phyloP scores from a whole-genome alignment of 2,888 invertebrate species.

The Pyrrhia umbra region DNA sequence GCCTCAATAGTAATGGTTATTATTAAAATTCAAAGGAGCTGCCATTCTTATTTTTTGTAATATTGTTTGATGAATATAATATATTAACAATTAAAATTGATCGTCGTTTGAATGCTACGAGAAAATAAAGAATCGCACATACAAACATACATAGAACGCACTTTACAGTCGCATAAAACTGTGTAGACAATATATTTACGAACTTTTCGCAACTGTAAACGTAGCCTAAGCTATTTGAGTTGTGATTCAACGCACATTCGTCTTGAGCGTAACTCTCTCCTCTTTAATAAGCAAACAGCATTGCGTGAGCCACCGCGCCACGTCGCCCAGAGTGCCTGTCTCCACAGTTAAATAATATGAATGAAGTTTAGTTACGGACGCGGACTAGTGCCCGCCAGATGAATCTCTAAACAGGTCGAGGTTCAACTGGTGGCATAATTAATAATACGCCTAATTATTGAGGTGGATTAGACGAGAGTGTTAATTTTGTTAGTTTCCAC shows the following conservation, averaged over 20 bases:
- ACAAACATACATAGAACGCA: background rate
- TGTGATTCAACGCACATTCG: slow-evolving; percentile 64
- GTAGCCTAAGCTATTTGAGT: slow-evolving; percentile 41
- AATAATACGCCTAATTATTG: slow-evolving; percentile 28
- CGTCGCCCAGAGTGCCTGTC: slow-evolving; percentile 37
- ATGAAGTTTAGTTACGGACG: slow-evolving; percentile 51
- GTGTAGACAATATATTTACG: slow-evolving; percentile 2
- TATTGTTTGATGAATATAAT: no score
- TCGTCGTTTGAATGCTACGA: no score
- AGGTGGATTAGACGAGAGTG: background rate
- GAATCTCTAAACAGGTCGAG: slow-evolving; percentile 50
- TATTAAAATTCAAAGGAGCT: no score
- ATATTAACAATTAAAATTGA: no score
- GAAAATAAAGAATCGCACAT: background rate
- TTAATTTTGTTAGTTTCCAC: background rate
- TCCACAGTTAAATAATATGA: slow-evolving; percentile 53
- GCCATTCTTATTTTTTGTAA: no score
- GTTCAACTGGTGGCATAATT: slow-evolving; percentile 36
- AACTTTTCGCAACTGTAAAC: slow-evolving; percentile 26
- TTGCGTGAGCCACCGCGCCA: slow-evolving; percentile 54
- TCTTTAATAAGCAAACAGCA: slow-evolving; percentile 80
- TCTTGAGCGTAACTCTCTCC: slow-evolving; percentile 77
- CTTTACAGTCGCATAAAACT: background rate
- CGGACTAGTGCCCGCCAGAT: slow-evolving; percentile 18
- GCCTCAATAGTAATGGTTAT: no score